phyloP scores from a whole-genome alignment of 2,113 vertebrate genomes.

The Strix uralensis region DNA sequence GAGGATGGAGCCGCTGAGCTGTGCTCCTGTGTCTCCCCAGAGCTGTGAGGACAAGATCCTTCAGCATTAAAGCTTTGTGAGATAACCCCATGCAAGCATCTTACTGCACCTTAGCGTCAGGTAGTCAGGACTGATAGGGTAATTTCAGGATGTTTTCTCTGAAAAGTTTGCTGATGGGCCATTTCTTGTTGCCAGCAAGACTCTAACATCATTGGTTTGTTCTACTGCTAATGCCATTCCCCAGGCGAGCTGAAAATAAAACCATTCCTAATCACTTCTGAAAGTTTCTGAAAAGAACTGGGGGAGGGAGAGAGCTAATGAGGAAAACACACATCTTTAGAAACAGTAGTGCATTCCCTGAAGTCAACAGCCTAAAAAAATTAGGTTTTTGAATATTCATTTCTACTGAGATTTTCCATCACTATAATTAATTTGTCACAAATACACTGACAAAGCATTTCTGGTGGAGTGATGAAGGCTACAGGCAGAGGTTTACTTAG shows the following conservation, averaged over 20 bases:
- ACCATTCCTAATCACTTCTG: conserved; percentile 37
- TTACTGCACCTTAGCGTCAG: not conserved
- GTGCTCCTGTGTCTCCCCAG: not conserved
- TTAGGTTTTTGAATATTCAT: not conserved
- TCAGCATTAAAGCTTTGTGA: not conserved
- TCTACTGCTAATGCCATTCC: conserved; percentile 32
- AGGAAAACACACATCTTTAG: conserved; percentile 4
- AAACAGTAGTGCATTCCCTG: not conserved
- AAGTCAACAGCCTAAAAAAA: conserved; percentile 17
- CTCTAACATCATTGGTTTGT: not conserved
- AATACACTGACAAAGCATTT: conserved; percentile 56
- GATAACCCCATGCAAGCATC: not conserved
- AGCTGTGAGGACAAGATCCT: not conserved
- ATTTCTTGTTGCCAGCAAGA: not conserved
- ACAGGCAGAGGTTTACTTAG: conserved; percentile 46
- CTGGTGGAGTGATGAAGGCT: conserved; percentile 49
- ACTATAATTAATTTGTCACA: conserved; percentile 64
- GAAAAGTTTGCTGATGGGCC: not conserved
- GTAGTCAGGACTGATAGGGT: fast-evolving
- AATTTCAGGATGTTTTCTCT: not conserved
- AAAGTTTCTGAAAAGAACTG: conserved; percentile 26
- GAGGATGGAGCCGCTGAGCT: not conserved
- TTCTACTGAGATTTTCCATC: conserved; percentile 15
- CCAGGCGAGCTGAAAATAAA: conserved; percentile 27
- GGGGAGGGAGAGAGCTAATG: conserved; percentile 14